Evolutionary conservation across 2,113 vertebrate species (phyloP), one percentile per base, ranked within the genome.

Genomic region (Centropristis striata): DNA sequence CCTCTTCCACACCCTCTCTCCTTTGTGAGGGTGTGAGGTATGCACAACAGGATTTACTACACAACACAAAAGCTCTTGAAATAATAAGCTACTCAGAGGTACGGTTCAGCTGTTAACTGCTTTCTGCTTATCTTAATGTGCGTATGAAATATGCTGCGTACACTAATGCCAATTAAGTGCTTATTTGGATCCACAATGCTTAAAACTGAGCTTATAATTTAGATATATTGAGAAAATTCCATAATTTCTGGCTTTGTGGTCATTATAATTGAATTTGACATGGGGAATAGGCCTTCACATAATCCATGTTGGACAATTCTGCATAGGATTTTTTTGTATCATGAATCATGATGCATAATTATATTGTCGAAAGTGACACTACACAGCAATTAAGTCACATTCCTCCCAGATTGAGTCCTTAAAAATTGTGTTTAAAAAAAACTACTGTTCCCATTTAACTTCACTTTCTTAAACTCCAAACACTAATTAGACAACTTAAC

Each of bases 11-110:
- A 68, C 28, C 79, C 72, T 67, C 65, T 70, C 88, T 86, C 78
- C 74, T 82, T 85, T 84, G 86, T 75, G 66, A 89, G 86, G 78
- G 90, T 86, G 78, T 86, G 75, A 87, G 50, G 69, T 61, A 51
- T 71, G 42, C 50, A 68, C 28, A 81, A 75, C 61, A 85, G 37
- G 61, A 76, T 75, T 69, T 78, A 78, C 36, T 14, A n/a, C 18
- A 39, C 37, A 21, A 4, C 4, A 77, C 63, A 83, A 80, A 69
- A 59, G 71, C 21, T 65, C 53, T 60, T 71, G 46, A 69, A 81
- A 76, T 60, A 79, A 59, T 51, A 21, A 53, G 13, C 10, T 23
- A 44, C 6, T 54, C 18, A 65, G 18, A 64, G 3, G 7, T 53
- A 11, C 23, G 37, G 9, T 27, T 44, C 1, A 81, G n/a, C 10